Percentiles rank a stretch among this genome's conserved stretches.
Evolutionary conservation across 2,113 vertebrate species (phyloP).

Genomic region (Anoplopoma fimbria): DNA sequence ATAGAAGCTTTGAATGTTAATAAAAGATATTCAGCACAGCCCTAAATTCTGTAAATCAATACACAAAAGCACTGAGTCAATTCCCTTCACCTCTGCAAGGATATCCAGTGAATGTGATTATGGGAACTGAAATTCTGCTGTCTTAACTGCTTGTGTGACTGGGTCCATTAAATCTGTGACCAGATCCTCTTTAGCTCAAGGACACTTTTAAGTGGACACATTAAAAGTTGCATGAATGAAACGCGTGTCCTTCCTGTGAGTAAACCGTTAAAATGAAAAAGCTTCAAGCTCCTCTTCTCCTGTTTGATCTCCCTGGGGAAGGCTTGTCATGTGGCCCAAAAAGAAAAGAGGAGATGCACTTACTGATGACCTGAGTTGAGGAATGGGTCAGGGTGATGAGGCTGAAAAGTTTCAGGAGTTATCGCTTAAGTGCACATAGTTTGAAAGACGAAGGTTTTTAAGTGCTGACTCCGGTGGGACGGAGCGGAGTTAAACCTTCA

Average conservation of each 20-base stretch:
- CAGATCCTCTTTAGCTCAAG: not conserved
- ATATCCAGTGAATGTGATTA: no score
- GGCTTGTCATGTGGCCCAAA: slow-evolving; percentile 3
- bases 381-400: slow-evolving; percentile 40
- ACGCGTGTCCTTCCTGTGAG: not conserved
- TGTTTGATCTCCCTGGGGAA: not conserved
- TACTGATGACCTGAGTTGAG: not conserved
- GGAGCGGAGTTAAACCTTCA: slow-evolving; percentile 8
- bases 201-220: not conserved
- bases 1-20: no score
- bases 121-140: not conserved
- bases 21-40: no score
- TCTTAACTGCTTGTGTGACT: not conserved
- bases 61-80: no score
- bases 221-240: not conserved
- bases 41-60: no score
- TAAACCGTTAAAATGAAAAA: not conserved
- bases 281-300: not conserved
- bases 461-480: slow-evolving; percentile 43
- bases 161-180: not conserved
- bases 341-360: not conserved
- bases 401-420: slow-evolving; percentile 34
- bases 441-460: slow-evolving; percentile 22
- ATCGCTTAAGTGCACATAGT: not conserved
- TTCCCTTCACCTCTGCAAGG: no score